Evolutionary conservation across 2,888 invertebrate genomes (phyloP).

Genomic region (Bembecia ichneumoniformis): DNA sequence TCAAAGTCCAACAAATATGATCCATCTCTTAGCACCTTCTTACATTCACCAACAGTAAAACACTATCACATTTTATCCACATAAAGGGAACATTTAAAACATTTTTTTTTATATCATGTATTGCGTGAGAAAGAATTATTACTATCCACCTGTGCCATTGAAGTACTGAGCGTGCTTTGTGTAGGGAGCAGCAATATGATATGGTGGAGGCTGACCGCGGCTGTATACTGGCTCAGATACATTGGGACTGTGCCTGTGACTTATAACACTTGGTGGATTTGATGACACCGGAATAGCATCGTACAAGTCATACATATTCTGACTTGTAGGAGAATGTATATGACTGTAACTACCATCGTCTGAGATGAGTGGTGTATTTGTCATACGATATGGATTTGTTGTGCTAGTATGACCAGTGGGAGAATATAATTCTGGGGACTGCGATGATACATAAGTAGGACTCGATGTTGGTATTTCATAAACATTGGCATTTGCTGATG

Average conservation of each 20-base stretch:
- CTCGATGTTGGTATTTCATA: constrained; percentile 49
- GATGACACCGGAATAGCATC: constrained; percentile 55
- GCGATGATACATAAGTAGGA: constrained; percentile 59
- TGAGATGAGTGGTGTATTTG: constrained; percentile 60
- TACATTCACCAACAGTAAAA: constrained; percentile 37
- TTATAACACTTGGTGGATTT: constrained; percentile 49
- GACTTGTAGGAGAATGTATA: constrained; percentile 55
- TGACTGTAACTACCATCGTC: constrained; percentile 65
- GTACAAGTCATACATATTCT: constrained; percentile 65
- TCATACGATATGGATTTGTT: constrained; percentile 66
- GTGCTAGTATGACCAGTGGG: constrained; percentile 65
- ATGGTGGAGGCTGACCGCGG: constrained; percentile 80
- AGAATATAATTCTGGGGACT: constrained; percentile 62
- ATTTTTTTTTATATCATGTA: constrained; percentile 24
- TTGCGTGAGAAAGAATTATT: constrained; percentile 12
- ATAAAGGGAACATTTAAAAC: constrained; percentile 41
- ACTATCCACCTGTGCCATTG: constrained; percentile 67
- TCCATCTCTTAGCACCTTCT: constrained; percentile 61
- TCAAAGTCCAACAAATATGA: constrained; percentile 31
- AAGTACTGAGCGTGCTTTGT: constrained; percentile 84
- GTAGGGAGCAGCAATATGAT: constrained; percentile 86
- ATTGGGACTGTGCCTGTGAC: constrained; percentile 55
- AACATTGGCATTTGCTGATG: constrained; percentile 48
- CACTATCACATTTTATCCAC: constrained; percentile 61
- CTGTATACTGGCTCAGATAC: constrained; percentile 47